A percentile compares a stretch with the other conserved stretches of the same genome.
Conservation (phyloP, 2,888 invertebrate species). For the Steinernema hermaphroditum region DNA sequence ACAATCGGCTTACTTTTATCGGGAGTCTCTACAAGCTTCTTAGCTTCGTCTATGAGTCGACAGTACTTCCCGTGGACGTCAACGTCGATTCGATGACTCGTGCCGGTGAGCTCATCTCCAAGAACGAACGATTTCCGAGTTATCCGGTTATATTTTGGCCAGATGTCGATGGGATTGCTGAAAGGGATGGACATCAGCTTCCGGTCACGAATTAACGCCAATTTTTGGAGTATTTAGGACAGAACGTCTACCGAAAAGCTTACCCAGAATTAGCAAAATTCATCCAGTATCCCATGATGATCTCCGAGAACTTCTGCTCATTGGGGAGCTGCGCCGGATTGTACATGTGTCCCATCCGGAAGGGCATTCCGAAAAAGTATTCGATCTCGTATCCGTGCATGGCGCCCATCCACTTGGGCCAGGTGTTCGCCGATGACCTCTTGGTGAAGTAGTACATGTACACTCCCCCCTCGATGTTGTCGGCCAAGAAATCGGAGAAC, state of each 20-base stretch:
- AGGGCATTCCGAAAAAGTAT: slow-evolving; percentile 92
- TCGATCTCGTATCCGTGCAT: slow-evolving; percentile 97
- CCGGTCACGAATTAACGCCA: no score
- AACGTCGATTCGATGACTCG: slow-evolving; percentile 50
- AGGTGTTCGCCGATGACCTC: slow-evolving; percentile 76
- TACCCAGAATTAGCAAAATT: slow-evolving; percentile 92
- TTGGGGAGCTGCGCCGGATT: slow-evolving; percentile 42
- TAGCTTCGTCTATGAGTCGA: slow-evolving; percentile 61
- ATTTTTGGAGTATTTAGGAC: no score
- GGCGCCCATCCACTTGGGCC: slow-evolving; percentile 99
- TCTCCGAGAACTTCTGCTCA: slow-evolving; percentile 74
- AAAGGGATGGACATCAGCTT: no score
- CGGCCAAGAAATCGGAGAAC: slow-evolving; percentile 62
- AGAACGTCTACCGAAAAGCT: slow-evolving; percentile 65
- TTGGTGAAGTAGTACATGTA: slow-evolving; percentile 66
- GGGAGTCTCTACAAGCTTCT: slow-evolving; percentile 36
- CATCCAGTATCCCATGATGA: slow-evolving; percentile 89
- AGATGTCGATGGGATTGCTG: slow-evolving; percentile 53
- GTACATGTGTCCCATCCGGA: slow-evolving; percentile 84
- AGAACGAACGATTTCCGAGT: slow-evolving; percentile 60
- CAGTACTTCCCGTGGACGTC: slow-evolving; percentile 62
- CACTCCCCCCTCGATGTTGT: slow-evolving; percentile 57
- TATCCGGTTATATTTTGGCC: slow-evolving; percentile 63
- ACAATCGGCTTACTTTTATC: background rate
- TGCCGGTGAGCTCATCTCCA: slow-evolving; percentile 44